These are phyloP conservation scores for Smithornis capensis DNA, from an alignment of 2,113 vertebrate species.

Conservation along the genomic window DNA sequence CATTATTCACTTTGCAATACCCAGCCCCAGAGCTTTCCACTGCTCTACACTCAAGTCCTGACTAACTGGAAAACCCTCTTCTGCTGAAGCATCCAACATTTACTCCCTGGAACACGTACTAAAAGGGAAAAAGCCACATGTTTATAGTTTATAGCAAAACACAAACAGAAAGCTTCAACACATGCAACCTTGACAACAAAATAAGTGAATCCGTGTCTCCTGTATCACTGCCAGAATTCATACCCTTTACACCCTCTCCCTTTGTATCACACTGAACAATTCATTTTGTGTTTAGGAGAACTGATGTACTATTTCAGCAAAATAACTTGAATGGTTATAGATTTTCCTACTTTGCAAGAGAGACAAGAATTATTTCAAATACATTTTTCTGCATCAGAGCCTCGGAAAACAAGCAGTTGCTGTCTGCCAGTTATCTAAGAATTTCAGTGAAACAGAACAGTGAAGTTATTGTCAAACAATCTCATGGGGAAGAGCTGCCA, in stretches of 20 bases:
- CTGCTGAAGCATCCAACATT: neutral
- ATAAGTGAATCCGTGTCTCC: neutral
- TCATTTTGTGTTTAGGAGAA: neutral
- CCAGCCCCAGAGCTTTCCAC: neutral
- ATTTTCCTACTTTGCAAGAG: neutral
- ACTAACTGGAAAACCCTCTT: neutral
- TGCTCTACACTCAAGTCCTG: neutral
- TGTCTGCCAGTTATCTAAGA: neutral
- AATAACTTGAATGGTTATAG: neutral
- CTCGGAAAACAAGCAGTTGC: neutral
- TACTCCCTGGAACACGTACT: neutral
- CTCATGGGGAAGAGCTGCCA: neutral
- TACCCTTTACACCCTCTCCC: neutral
- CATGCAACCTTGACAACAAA: accelerated
- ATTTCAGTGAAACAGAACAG: neutral
- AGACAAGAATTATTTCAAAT: neutral
- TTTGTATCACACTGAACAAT: neutral
- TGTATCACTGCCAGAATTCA: neutral
- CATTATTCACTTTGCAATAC: neutral
- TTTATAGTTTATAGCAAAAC: neutral
- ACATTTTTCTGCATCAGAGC: neutral
- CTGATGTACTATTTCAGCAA: neutral
- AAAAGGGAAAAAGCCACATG: neutral
- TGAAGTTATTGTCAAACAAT: neutral
- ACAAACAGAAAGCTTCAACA: neutral